Conservation (phyloP, 2,888 invertebrate species). For the Dynastes tityus region DNA sequence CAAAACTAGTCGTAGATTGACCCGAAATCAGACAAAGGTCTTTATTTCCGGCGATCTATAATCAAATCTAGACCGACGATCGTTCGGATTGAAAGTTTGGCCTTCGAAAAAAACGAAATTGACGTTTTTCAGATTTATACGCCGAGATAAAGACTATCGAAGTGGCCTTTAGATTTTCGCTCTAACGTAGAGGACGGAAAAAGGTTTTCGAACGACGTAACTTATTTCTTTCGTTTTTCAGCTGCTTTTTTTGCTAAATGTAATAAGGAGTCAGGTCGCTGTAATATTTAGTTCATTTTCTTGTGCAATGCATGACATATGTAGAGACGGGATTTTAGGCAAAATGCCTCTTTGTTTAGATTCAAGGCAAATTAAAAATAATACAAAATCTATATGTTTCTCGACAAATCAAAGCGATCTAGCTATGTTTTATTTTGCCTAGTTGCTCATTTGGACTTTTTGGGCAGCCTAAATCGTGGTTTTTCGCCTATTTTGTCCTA, state of each 20-base stretch:
- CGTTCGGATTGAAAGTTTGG: constrained; percentile 44
- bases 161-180: constrained; percentile 8
- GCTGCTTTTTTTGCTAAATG: background rate
- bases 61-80: constrained; percentile 54
- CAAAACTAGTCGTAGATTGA: constrained; percentile 20
- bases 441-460: no score
- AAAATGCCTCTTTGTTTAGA: no score
- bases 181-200: background rate
- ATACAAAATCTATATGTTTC: no score
- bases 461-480: no score
- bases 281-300: no score
- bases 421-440: no score
- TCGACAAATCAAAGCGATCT: no score
- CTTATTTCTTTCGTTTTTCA: background rate
- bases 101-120: constrained; percentile 14
- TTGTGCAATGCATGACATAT: background rate
- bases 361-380: no score
- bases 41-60: constrained; percentile 53
- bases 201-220: background rate
- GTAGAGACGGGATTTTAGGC: background rate
- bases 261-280: background rate
- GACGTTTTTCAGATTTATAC: constrained; percentile 34
- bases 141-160: constrained; percentile 12
- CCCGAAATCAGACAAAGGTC: constrained; percentile 42
- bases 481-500: no score